Conservation (phyloP, 2,797 vertebrate genomes). For the Coregonus suidteri region DNA sequence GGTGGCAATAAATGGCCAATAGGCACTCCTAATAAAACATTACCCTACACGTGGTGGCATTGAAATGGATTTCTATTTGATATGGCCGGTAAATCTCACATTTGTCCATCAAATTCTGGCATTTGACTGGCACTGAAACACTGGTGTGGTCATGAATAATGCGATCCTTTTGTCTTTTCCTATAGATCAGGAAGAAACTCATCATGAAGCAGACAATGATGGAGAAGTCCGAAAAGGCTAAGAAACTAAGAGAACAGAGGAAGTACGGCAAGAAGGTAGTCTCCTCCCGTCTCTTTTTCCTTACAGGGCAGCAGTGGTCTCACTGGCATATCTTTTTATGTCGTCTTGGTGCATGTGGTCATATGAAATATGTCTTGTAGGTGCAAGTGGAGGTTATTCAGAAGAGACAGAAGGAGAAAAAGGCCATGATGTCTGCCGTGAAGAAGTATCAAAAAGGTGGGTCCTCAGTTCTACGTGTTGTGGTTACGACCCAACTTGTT, state of each 20-base stretch:
- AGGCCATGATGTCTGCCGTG: slow-evolving; percentile 89
- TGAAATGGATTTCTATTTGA: not conserved
- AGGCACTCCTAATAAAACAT: not conserved
- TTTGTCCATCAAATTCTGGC: not conserved
- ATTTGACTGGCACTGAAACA: not conserved
- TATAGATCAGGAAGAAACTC: slow-evolving; percentile 91
- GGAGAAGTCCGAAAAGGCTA: slow-evolving; percentile 94
- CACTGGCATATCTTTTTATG: not conserved
- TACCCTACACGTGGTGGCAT: not conserved
- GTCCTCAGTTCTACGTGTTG: not conserved
- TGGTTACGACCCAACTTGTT: too few species aligned
- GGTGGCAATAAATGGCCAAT: not conserved
- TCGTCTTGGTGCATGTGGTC: not conserved
- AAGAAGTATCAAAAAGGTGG: slow-evolving; percentile 98
- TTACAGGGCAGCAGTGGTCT: not conserved
- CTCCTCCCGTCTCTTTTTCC: not conserved
- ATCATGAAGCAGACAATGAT: slow-evolving; percentile 87
- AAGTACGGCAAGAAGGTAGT: slow-evolving; percentile 96
- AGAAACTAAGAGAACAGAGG: slow-evolving; percentile 92
- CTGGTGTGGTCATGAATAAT: not conserved
- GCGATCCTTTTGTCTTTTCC: slow-evolving; percentile 7
- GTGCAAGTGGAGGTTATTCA: slow-evolving; percentile 94
- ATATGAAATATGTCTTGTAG: slow-evolving; percentile 58
- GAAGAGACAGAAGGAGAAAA: slow-evolving; percentile 94
- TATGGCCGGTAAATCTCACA: too few species aligned